Conservation (phyloP, 2,113 vertebrate genomes). For the Dipodomys ordii region DNA sequence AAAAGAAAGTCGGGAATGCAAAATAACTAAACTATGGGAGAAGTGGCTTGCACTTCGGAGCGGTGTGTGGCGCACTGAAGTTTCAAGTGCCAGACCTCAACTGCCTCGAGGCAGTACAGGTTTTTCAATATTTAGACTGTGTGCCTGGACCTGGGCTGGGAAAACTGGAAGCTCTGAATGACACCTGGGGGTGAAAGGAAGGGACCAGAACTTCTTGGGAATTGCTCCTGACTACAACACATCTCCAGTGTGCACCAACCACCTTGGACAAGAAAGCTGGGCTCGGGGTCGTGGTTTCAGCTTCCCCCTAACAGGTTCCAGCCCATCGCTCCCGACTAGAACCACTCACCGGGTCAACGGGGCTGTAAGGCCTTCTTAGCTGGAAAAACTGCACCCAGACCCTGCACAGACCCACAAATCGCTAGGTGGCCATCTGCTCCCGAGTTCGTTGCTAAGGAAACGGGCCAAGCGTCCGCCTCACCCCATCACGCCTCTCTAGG, state of each 20-base stretch:
- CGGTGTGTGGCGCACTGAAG: too few species aligned
- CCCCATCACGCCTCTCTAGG: accelerated
- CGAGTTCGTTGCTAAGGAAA: conserved; percentile 49
- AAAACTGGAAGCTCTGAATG: too few species aligned
- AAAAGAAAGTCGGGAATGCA: not conserved
- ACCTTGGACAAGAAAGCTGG: not conserved
- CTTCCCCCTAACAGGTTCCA: not conserved
- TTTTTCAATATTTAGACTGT: too few species aligned
- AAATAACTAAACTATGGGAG: not conserved
- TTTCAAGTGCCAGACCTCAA: too few species aligned
- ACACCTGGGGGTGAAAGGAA: too few species aligned
- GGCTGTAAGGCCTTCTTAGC: not conserved
- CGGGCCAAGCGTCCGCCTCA: accelerated
- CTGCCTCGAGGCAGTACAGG: too few species aligned
- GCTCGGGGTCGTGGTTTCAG: not conserved
- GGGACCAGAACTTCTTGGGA: not conserved
- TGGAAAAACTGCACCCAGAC: not conserved
- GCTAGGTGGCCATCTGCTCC: not conserved
- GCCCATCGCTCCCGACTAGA: not conserved
- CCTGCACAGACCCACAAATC: not conserved
- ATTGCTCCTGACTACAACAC: not conserved
- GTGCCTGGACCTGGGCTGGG: too few species aligned
- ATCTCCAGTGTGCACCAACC: too few species aligned
- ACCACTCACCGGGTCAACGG: conserved; percentile 56
- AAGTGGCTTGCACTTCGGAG: too few species aligned